Evolutionary conservation across 1,140 invertebrate genomes (phyloP).

Genomic region (Drosophila paulistorum): DNA sequence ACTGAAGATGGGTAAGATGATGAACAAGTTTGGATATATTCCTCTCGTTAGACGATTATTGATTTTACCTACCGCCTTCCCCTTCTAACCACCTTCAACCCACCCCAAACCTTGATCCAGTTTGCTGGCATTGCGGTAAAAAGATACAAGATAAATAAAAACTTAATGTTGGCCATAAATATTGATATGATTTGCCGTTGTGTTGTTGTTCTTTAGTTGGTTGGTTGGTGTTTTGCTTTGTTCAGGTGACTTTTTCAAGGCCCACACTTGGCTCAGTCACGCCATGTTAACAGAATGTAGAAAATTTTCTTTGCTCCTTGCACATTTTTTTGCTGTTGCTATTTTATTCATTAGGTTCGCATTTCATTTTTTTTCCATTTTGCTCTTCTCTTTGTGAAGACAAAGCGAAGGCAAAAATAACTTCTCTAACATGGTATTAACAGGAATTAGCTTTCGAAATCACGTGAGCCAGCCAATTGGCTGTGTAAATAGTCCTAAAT

Average conservation of each 20-base stretch:
- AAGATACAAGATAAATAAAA: conserved; percentile 61
- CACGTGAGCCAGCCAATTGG: conserved; percentile 63
- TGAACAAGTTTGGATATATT: conserved; percentile 60
- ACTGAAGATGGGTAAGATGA: conserved; percentile 26
- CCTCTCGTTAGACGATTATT: conserved; percentile 53
- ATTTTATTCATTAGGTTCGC: conserved; percentile 23
- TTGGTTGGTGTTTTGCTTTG: conserved; percentile 14
- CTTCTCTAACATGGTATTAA: conserved; percentile 28
- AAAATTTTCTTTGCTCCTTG: conserved; percentile 17
- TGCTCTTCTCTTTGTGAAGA: conserved; percentile 23
- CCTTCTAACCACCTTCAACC: not conserved
- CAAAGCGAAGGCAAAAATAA: not conserved
- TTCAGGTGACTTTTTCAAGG: conserved; percentile 1
- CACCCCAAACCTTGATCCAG: not conserved
- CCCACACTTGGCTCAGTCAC: conserved; percentile 19
- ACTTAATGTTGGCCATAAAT: conserved; percentile 33
- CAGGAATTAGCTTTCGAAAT: conserved; percentile 29
- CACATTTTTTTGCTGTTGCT: conserved; percentile 14
- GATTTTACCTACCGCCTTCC: conserved; percentile 50
- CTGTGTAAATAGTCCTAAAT: conserved; percentile 73
- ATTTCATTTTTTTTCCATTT: not conserved
- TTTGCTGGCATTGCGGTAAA: conserved; percentile 23
- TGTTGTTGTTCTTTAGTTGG: not conserved
- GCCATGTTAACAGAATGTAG: conserved; percentile 51
- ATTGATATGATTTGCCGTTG: conserved; percentile 41